Base-by-base conservation (phyloP, 2,888 invertebrate genomes). In the Isoperla grammatica region DNA sequence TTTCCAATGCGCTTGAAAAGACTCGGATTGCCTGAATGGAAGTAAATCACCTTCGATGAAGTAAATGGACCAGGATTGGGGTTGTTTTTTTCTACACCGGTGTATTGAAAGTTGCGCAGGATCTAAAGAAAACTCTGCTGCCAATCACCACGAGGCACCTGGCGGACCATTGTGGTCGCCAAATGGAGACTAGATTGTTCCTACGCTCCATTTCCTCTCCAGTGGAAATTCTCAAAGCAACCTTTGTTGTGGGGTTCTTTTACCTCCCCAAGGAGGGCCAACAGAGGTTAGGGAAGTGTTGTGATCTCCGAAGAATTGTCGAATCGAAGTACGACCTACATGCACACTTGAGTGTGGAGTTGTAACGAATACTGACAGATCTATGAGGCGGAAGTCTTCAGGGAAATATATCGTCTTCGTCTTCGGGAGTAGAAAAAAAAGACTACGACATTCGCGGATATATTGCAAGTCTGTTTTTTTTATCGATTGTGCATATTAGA, bases 181-280 rank as follows among this genome's bases (percentile, higher is more conserved):
- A 15, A n/a, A 53, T 53, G 53, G 53, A 37, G 53, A 39, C 15
- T 19, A 53, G 53, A 53, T 53, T 53, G 53, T 53, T 53, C 53
- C 11, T 39, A 4, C 39, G 37, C 53, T 53, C 53, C 37, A 53
- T 53, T 53, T 53, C 53, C 20, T 15, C 53, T 15, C 39, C 37
- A 53, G 39, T 37, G 37, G 39, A 53, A 17, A 15, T n/a, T 9
- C 13, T 35, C 29, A 50, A 50, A 50, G 49, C 9, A 29, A 50
- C 29, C 49, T 50, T 50, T 50, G 49, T 53, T 53, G 49, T 53
- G 53, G 53, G 17, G 37, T 37, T 17, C 19, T 17, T 15, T 3
- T 29, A 37, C 53, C 39, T 53, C 53, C 53, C 37, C 2, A n/a
- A 17, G 15, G 53, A 53, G 39, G 53, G 39, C 53, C n/a, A 29